These are phyloP conservation scores for Danio aesculapii DNA, from an alignment of 2,797 vertebrate species.

Conservation along the genomic window DNA sequence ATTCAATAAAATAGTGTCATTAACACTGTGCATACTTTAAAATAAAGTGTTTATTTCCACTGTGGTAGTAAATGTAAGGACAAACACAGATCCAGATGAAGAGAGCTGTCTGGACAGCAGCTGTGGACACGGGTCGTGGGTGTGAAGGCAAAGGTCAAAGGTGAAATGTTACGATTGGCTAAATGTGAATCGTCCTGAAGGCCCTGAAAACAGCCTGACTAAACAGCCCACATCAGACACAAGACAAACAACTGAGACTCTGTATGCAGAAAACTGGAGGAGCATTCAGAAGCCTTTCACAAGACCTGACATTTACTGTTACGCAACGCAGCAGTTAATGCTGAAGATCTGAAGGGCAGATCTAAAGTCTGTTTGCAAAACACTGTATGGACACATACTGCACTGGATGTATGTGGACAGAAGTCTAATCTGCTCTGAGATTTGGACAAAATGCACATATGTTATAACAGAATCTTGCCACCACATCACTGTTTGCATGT, in stretches of 20 bases:
- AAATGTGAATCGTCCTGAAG: conserved; percentile 35
- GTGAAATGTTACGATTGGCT: conserved; percentile 40
- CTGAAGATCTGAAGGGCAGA: conserved; percentile 7
- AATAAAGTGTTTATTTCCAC: no score
- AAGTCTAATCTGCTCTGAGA: background rate
- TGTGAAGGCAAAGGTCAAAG: conserved; percentile 48
- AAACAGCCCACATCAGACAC: conserved; percentile 32
- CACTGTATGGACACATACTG: background rate
- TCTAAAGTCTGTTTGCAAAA: conserved; percentile 34
- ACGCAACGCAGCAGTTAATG: conserved; percentile 53
- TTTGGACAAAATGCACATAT: conserved; percentile 6
- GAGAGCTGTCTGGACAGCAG: conserved; percentile 49
- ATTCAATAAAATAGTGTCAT: no score
- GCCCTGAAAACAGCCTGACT: conserved; percentile 22
- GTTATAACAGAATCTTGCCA: background rate
- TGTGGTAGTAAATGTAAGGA: conserved; percentile 30
- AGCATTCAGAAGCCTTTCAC: conserved; percentile 28
- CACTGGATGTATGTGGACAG: background rate
- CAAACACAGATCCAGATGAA: conserved; percentile 42
- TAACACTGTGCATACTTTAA: no score
- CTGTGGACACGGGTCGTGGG: conserved; percentile 34
- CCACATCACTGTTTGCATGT: background rate
- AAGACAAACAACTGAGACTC: conserved; percentile 42
- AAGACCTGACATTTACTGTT: conserved; percentile 37
- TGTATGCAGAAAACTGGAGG: conserved; percentile 11